Percentiles rank a stretch among this genome's conserved stretches.
These are phyloP conservation scores for Pomacea canaliculata DNA, from an alignment of 2,888 invertebrate species.

Conservation along the genomic window DNA sequence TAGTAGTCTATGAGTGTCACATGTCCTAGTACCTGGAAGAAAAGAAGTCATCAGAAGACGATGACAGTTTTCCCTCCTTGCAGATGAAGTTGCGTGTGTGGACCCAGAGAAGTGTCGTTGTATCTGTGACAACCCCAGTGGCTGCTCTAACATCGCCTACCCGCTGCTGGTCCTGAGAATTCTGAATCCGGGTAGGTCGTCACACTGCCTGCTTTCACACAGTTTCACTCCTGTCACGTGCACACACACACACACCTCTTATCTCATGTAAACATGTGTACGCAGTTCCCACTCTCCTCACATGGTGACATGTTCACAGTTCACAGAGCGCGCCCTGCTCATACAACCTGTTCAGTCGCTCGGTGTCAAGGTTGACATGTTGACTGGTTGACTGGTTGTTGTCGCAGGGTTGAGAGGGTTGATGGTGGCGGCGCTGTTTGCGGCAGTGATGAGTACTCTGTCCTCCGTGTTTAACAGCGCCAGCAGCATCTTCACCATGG, in stretches of 20 bases:
- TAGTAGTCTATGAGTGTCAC: too few relatives aligned
- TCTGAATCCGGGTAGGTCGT: slow-evolving; percentile 22
- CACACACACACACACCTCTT: too few relatives aligned
- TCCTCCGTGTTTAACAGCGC: slow-evolving; percentile 38
- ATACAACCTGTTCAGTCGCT: too few relatives aligned
- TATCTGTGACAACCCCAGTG: slow-evolving; percentile 32
- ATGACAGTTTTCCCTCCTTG: not conserved
- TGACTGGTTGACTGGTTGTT: too few relatives aligned
- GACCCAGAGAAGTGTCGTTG: slow-evolving; percentile 31
- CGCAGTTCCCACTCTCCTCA: too few relatives aligned
- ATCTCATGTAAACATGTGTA: too few relatives aligned
- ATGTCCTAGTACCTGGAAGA: too few relatives aligned
- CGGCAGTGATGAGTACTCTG: slow-evolving; percentile 37
- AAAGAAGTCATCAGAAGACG: too few relatives aligned
- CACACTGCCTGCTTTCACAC: not conserved
- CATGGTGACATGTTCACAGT: too few relatives aligned
- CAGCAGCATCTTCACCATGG: slow-evolving; percentile 38
- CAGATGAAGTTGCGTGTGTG: slow-evolving; percentile 33
- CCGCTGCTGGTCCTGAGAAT: slow-evolving; percentile 31
- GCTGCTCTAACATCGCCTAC: slow-evolving; percentile 35
- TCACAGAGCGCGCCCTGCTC: too few relatives aligned
- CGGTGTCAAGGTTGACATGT: too few relatives aligned
- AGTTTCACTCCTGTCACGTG: too few relatives aligned
- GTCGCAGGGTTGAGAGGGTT: slow-evolving; percentile 31
- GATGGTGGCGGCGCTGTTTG: slow-evolving; percentile 36